These are phyloP conservation scores for Phoenicopterus ruber DNA, from an alignment of 2,113 vertebrate species.

Conservation along the genomic window DNA sequence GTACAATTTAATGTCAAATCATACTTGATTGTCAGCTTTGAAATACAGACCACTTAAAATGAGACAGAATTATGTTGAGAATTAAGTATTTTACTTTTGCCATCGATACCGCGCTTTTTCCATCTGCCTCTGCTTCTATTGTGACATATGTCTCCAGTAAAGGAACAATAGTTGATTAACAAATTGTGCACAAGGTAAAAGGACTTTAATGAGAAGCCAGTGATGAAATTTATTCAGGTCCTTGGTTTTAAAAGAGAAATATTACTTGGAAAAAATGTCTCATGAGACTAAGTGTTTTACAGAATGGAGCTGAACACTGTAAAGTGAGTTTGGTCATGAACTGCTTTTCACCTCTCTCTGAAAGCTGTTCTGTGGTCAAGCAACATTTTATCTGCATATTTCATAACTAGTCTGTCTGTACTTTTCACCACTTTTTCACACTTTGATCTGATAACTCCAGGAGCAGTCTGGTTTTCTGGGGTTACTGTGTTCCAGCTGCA, in stretches of 20 bases:
- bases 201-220: neutral
- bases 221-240: neutral
- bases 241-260: neutral
- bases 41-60: neutral
- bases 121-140: neutral
- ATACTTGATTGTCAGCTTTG: neutral
- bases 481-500: neutral
- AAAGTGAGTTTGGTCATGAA: neutral
- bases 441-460: constrained; percentile 5
- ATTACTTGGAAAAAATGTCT: neutral
- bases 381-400: constrained; percentile 6
- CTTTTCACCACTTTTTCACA: neutral
- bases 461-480: constrained; percentile 22
- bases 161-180: neutral
- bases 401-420: neutral
- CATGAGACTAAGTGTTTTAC: neutral
- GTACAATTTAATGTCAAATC: neutral
- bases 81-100: neutral
- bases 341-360: neutral
- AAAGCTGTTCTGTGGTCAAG: neutral
- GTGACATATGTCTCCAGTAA: neutral
- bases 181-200: neutral
- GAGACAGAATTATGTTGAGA: neutral
- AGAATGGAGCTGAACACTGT: neutral
- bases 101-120: neutral